phyloP scores from a whole-genome alignment of 2,888 invertebrate species.

The Eledona agricola region DNA sequence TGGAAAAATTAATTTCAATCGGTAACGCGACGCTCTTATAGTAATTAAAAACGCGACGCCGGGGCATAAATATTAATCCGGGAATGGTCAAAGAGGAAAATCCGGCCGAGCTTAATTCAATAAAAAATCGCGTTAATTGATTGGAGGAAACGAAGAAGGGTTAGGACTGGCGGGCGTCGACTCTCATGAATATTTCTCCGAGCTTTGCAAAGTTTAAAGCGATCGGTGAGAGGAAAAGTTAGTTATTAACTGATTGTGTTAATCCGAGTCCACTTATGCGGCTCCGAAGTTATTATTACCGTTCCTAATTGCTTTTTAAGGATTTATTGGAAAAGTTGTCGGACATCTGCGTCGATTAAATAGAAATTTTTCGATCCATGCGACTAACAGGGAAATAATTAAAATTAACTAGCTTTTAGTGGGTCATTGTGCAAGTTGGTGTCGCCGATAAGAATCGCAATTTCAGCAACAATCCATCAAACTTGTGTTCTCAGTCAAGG shows the following conservation, averaged over 20 bases:
- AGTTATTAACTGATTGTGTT: slow-evolving; percentile 26
- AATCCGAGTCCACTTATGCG: slow-evolving; percentile 8
- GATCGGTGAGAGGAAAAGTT: slow-evolving; percentile 15
- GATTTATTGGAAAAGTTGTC: slow-evolving; percentile 23
- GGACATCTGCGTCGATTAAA: slow-evolving; percentile 15
- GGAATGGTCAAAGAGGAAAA: slow-evolving; percentile 6
- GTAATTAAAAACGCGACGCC: slow-evolving; percentile 24
- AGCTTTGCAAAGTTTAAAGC: slow-evolving; percentile 9
- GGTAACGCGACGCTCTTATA: slow-evolving; percentile 1
- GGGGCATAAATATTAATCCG: slow-evolving; percentile 18
- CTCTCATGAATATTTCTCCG: slow-evolving; percentile 20
- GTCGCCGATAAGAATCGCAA: too few species aligned
- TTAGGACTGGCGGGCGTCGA: slow-evolving; percentile 15
- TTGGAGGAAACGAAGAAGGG: slow-evolving; percentile 7
- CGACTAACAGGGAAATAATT: slow-evolving; percentile 48
- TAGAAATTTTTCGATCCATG: slow-evolving; percentile 25
- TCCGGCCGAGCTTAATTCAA: slow-evolving; percentile 12
- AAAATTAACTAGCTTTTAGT: slow-evolving; percentile 45
- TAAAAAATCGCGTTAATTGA: slow-evolving; percentile 25
- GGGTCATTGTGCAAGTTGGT: background rate
- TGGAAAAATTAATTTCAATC: slow-evolving; percentile 14
- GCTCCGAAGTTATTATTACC: background rate
- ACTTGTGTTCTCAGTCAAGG: too few species aligned
- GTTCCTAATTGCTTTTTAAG: slow-evolving; percentile 7
- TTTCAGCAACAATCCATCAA: too few species aligned